Conservation (phyloP, 2,113 vertebrate genomes). For the Pollimyrus isidori region DNA sequence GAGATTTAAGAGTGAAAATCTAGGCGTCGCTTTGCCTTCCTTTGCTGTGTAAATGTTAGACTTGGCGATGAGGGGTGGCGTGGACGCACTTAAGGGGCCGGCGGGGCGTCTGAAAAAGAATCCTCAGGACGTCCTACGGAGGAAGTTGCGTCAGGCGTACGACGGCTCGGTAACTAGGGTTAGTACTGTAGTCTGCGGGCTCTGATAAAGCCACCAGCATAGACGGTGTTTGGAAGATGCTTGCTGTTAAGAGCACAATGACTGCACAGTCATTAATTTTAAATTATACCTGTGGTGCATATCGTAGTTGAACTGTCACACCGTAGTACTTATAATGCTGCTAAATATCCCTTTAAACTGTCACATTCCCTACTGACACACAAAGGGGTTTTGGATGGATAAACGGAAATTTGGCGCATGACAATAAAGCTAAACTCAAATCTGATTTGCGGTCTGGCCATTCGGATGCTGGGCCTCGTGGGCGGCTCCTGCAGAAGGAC, state of each 20-base stretch:
- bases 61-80: not conserved
- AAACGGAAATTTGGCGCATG: not conserved
- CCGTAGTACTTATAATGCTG: not conserved
- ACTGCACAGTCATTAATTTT: not conserved
- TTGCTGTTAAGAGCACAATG: not conserved
- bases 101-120: not conserved
- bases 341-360: not conserved
- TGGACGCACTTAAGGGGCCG: not conserved
- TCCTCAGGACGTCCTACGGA: not conserved
- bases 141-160: not conserved
- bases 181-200: not conserved
- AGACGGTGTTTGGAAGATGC: not conserved
- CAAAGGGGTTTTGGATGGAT: not conserved
- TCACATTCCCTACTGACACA: not conserved
- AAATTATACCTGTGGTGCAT: not conserved
- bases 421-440: not conserved
- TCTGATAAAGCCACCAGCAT: not conserved
- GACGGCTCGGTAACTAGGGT: not conserved
- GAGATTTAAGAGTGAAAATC: not conserved
- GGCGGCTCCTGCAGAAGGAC: not conserved
- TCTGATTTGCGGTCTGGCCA: not conserved
- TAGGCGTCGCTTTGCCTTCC: not conserved
- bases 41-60: not conserved
- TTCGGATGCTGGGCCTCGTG: not conserved
- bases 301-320: not conserved